Evolutionary conservation across 2,113 vertebrate genomes (phyloP).

Genomic region (Toxostoma redivivum): DNA sequence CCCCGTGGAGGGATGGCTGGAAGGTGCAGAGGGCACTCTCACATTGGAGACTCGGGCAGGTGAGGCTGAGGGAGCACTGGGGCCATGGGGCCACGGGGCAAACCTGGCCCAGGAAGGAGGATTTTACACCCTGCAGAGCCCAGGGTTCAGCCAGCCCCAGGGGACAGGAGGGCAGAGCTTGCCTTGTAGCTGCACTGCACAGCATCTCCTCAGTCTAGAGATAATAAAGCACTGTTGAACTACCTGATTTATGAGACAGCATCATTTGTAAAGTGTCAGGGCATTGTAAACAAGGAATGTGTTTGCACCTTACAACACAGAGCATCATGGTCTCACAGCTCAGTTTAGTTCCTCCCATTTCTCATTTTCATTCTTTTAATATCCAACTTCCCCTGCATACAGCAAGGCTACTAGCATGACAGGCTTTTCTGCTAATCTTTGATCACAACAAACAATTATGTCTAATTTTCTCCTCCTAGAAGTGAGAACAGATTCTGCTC

Average conservation of each 20-base stretch:
- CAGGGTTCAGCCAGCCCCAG: rapidly evolving
- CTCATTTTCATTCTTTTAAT: background rate
- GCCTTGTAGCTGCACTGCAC: background rate
- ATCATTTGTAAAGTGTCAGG: background rate
- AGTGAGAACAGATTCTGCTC: background rate
- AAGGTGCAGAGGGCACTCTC: rapidly evolving
- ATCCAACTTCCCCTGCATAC: background rate
- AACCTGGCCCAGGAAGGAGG: background rate
- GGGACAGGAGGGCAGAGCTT: background rate
- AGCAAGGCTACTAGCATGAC: background rate
- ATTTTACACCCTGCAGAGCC: background rate
- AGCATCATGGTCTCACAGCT: rapidly evolving
- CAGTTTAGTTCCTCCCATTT: background rate
- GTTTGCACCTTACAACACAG: background rate
- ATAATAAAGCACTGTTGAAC: background rate
- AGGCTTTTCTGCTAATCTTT: background rate
- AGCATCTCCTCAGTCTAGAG: background rate
- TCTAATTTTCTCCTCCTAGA: background rate
- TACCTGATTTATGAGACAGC: background rate
- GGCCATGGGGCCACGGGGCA: too few relatives aligned
- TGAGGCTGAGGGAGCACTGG: background rate
- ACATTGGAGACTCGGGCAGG: rapidly evolving
- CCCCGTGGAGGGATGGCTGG: background rate
- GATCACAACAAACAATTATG: background rate
- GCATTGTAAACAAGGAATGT: background rate